Base-by-base conservation (phyloP, 1,140 invertebrate genomes). In the Cotesia glomerata region DNA sequence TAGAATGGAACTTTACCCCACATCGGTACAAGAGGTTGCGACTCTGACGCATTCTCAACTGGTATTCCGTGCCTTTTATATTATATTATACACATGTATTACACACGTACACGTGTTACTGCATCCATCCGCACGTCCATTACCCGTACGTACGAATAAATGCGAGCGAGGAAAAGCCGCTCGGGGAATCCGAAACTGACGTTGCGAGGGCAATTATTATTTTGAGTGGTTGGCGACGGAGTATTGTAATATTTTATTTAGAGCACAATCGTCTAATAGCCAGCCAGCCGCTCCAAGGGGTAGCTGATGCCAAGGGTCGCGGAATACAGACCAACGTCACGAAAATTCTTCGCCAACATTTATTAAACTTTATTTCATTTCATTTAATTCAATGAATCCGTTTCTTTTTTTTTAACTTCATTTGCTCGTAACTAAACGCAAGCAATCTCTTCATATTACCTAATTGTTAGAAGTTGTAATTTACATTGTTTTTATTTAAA, bases 241-340 rank as follows among this genome's bases (percentile, higher is more conserved):
- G 65, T 35, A 45, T 13, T 32, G 14, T 68, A 49, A 73, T 73
- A 73, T 67, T 73, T 73, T 73, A 73, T 73, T 73, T 67, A 73
- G 49, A 52, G 54, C 13, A 73, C 71, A 73, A 73, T 73, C 71
- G 71, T 64, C 62, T 73, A 73, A 73, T 73, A 73, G 71, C 71
- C 13, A 16, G 71, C 39, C 39, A 45, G 39, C 39, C 39, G 62
- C 39, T 68, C 58, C 56, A 72, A 61, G 34, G 64, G 18, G 52
- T 39, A 66, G 49, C 18, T 58, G 54, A 67, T 67, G 9, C 54
- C 36, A 9, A 45, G 58, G 59, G 59, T 13, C 39, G 7, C 34
- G 2, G 59, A 35, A 11, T 35, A 62, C 26, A 36, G 59, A 35
- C 59, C 59, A 36, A 62, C 5, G 9, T 62, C 58, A 62, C 18